phyloP scores from a whole-genome alignment of 2,797 vertebrate genomes.

The Gouania willdenowi region DNA sequence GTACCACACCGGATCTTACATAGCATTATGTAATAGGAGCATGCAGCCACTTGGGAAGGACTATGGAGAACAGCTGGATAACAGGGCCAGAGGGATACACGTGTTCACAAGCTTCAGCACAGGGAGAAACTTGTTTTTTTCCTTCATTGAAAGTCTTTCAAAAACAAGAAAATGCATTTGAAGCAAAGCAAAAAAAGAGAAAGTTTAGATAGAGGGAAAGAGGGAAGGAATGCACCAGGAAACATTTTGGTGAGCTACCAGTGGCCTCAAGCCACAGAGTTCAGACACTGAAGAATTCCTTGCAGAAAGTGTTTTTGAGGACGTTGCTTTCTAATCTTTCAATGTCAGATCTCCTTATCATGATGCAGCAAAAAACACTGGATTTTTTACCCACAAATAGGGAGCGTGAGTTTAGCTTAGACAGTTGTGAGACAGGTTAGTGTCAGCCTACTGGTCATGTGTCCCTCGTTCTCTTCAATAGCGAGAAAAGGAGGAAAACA shows the following conservation, averaged over 20 bases:
- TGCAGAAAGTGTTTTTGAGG: no score
- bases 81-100: constrained; percentile 7
- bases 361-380: no score
- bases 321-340: no score
- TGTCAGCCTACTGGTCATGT: no score
- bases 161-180: neutral
- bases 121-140: no score
- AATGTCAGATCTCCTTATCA: no score
- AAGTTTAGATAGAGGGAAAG: constrained; percentile 20
- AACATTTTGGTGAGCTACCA: constrained; percentile 64
- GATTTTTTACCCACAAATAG: no score
- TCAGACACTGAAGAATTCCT: constrained; percentile 77
- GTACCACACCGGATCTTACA: constrained; percentile 19
- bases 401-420: no score
- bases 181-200: constrained; percentile 18
- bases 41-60: constrained; percentile 20
- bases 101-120: constrained; percentile 4
- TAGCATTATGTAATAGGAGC: constrained; percentile 50
- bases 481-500: constrained; percentile 43
- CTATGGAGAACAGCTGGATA: constrained; percentile 7
- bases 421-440: no score
- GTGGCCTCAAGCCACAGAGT: constrained; percentile 69
- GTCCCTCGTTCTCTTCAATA: no score
- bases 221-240: constrained; percentile 65
- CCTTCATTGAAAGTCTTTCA: no score